These are phyloP conservation scores for Neelides folsomi DNA, from an alignment of 2,888 invertebrate genomes.

Conservation along the genomic window DNA sequence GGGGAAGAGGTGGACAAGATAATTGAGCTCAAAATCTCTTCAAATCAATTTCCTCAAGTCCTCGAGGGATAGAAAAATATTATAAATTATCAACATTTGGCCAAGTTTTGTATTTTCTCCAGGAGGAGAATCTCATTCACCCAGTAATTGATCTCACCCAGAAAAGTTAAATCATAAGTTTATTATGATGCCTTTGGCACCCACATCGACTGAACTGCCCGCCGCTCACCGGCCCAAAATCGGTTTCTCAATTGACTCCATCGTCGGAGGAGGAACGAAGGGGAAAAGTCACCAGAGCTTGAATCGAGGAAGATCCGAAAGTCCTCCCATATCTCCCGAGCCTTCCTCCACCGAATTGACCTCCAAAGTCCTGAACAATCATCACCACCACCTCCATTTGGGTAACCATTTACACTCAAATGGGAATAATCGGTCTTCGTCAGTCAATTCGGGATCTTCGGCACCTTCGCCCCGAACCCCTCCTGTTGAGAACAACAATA, in stretches of 20 bases:
- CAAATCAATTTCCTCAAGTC: too few species aligned
- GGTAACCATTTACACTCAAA: constrained; percentile 7
- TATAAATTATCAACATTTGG: too few species aligned
- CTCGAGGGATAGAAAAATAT: too few species aligned
- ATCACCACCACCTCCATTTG: constrained; percentile 12
- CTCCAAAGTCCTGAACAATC: constrained; percentile 17
- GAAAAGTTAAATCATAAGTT: constrained; percentile 9
- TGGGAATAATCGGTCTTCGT: constrained; percentile 13
- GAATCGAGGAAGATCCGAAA: constrained; percentile 16
- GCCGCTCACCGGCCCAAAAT: constrained; percentile 76
- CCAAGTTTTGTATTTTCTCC: too few species aligned
- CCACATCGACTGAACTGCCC: constrained; percentile 81
- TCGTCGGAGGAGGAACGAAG: constrained; percentile 54
- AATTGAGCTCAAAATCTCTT: too few species aligned
- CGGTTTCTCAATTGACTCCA: constrained; percentile 88
- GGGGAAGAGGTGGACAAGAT: too few species aligned
- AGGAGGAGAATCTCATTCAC: too few species aligned
- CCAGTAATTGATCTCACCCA: too few species aligned
- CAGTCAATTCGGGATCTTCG: constrained; percentile 8
- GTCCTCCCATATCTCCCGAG: constrained; percentile 26
- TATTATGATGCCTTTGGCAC: constrained; percentile 83
- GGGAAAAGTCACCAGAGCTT: constrained; percentile 11
- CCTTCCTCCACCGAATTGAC: constrained; percentile 23
- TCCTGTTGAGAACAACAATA: neutral
- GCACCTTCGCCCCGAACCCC: too few species aligned